These are phyloP conservation scores for Onthophagus taurus DNA, from an alignment of 1,140 invertebrate species.

Conservation along the genomic window DNA sequence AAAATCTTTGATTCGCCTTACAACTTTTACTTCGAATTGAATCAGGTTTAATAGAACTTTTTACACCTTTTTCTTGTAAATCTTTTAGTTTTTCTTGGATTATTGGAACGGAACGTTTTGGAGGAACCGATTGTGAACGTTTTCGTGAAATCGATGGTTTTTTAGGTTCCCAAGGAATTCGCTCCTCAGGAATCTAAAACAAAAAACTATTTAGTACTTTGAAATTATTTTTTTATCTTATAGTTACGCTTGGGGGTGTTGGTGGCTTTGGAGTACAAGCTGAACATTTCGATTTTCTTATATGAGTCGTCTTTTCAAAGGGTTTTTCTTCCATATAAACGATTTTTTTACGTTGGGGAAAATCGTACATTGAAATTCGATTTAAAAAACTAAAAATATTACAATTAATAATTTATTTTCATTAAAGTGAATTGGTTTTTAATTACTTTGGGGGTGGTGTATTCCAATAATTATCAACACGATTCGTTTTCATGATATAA, in stretches of 20 bases:
- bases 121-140: slow-evolving; percentile 8
- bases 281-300: slow-evolving; percentile 29
- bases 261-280: slow-evolving; percentile 29
- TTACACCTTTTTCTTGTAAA: not conserved
- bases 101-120: not conserved
- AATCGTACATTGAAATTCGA: slow-evolving; percentile 35
- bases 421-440: slow-evolving; percentile 1
- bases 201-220: not conserved
- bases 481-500: slow-evolving; percentile 42
- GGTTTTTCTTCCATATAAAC: slow-evolving; percentile 1
- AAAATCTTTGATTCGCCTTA: slow-evolving; percentile 3
- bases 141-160: slow-evolving; percentile 15
- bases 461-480: slow-evolving; percentile 47
- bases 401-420: not conserved
- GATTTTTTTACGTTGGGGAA: slow-evolving; percentile 7
- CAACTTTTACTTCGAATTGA: not conserved
- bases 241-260: not conserved
- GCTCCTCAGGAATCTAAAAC: slow-evolving; percentile 36
- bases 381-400: slow-evolving; percentile 33
- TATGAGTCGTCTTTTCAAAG: slow-evolving; percentile 13
- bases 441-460: slow-evolving; percentile 44
- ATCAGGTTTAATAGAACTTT: not conserved
- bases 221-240: slow-evolving; percentile 3
- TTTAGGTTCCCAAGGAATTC: slow-evolving; percentile 40
- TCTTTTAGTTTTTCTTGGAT: slow-evolving; percentile 1